A percentile compares a stretch with the other conserved stretches of the same genome.
These are phyloP conservation scores for Melitaea cinxia DNA, from an alignment of 1,140 invertebrate species.

Conservation along the genomic window DNA sequence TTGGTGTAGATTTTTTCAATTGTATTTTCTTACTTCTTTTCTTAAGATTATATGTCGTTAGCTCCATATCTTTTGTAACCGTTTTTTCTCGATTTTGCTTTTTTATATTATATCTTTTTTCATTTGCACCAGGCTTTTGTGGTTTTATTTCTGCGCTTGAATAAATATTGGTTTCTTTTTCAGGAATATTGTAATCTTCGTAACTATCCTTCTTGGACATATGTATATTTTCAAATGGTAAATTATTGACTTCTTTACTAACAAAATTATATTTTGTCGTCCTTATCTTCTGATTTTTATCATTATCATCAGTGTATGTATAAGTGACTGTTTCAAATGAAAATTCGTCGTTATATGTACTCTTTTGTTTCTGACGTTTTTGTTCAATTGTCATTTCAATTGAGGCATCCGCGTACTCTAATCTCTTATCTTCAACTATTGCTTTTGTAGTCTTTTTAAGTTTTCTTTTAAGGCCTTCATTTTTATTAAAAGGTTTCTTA, in stretches of 20 bases:
- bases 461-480: too few relatives aligned
- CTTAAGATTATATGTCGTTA: not conserved
- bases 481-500: not conserved
- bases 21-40: conserved; percentile 1
- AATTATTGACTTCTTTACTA: too few relatives aligned
- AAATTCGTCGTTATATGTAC: conserved; percentile 1
- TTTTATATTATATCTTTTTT: conserved; percentile 26
- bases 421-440: not conserved
- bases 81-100: conserved; percentile 5
- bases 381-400: conserved; percentile 5
- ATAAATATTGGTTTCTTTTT: conserved; percentile 46
- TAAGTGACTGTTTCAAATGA: not conserved
- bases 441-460: too few relatives aligned
- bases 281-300: too few relatives aligned
- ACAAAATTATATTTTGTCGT: too few relatives aligned
- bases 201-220: conserved; percentile 55
- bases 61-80: conserved; percentile 25
- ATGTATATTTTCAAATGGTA: conserved; percentile 27
- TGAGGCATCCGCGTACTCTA: conserved; percentile 12
- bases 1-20: conserved; percentile 9
- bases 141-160: conserved; percentile 35
- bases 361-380: conserved; percentile 2
- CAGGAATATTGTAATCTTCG: conserved; percentile 55
- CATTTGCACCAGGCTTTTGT: not conserved
- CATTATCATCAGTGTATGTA: too few relatives aligned